A percentile compares a stretch with the other conserved stretches of the same genome.
Conservation (phyloP, 2,888 invertebrate species). For the Drosophila basisetae region DNA sequence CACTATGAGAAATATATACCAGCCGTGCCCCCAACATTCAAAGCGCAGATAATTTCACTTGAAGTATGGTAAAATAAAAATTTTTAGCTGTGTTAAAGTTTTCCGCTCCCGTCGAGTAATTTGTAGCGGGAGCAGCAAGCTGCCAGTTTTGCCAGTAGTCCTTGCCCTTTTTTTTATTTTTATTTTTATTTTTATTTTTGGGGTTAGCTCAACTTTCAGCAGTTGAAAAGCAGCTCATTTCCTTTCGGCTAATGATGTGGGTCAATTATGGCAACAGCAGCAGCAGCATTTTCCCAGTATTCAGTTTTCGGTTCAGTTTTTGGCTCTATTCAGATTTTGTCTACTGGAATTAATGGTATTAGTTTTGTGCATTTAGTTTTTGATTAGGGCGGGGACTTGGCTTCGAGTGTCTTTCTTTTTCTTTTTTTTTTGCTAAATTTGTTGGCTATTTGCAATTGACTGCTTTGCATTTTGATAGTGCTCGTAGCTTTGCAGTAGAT, state of each 20-base stretch:
- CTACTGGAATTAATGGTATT: slow-evolving; percentile 81
- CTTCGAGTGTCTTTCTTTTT: slow-evolving; percentile 11
- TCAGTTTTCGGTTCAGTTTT: slow-evolving; percentile 44
- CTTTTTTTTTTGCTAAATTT: slow-evolving; percentile 19
- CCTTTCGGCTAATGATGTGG: slow-evolving; percentile 79
- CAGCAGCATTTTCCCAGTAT: slow-evolving; percentile 26
- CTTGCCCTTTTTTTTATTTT: slow-evolving; percentile 40
- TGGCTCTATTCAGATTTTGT: slow-evolving; percentile 74
- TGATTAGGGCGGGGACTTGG: slow-evolving; percentile 66
- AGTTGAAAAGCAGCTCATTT: slow-evolving; percentile 74
- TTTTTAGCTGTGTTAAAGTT: slow-evolving; percentile 71
- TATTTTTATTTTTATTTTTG: slow-evolving; percentile 36
- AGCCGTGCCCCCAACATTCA: slow-evolving; percentile 26
- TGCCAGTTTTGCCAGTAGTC: slow-evolving; percentile 38
- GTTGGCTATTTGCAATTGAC: slow-evolving; percentile 60
- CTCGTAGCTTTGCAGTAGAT: slow-evolving; percentile 22
- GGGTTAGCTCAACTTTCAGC: slow-evolving; percentile 60
- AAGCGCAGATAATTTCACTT: slow-evolving; percentile 79
- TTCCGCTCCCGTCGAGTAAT: slow-evolving; percentile 70
- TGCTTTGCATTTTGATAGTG: slow-evolving; percentile 40
- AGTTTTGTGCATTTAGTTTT: slow-evolving; percentile 80
- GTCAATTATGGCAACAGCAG: slow-evolving; percentile 74
- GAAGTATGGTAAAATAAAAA: slow-evolving; percentile 76
- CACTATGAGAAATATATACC: slow-evolving; percentile 15
- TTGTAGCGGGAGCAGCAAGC: slow-evolving; percentile 59